Evolutionary conservation across 1,140 invertebrate genomes (phyloP).

Genomic region (Drosophila takahashii): DNA sequence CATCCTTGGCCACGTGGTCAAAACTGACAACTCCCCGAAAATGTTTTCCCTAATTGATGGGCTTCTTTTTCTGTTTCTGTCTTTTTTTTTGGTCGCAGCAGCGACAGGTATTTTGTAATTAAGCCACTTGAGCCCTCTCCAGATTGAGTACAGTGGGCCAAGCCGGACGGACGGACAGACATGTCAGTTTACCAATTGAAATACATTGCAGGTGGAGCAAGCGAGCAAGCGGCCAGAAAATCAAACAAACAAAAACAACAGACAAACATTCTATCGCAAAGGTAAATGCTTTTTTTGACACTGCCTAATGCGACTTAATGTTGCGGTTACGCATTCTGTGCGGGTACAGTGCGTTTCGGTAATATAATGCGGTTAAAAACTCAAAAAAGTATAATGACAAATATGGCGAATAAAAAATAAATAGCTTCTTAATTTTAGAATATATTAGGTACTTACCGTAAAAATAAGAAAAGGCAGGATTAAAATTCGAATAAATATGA

Average conservation of each 20-base stretch:
- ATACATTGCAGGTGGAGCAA: constrained; percentile 51
- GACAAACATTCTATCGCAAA: constrained; percentile 39
- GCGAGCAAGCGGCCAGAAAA: constrained; percentile 17
- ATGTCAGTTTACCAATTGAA: constrained; percentile 54
- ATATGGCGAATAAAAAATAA: too few relatives aligned
- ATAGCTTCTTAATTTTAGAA: too few relatives aligned
- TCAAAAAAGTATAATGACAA: not conserved
- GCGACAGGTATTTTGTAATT: constrained; percentile 58
- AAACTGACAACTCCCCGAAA: constrained; percentile 38
- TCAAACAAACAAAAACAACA: constrained; percentile 32
- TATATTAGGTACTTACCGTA: too few relatives aligned
- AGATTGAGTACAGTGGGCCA: constrained; percentile 43
- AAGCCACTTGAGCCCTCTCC: constrained; percentile 52
- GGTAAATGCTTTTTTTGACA: constrained; percentile 78
- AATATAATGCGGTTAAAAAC: not conserved
- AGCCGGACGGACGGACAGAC: constrained; percentile 41
- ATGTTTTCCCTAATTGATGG: constrained; percentile 40
- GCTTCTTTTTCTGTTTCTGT: constrained; percentile 11
- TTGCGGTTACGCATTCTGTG: constrained; percentile 45
- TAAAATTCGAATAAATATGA: too few relatives aligned
- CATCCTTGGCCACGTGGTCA: constrained; percentile 59
- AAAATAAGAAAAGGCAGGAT: too few relatives aligned
- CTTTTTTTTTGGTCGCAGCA: not conserved
- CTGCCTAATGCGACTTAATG: constrained; percentile 71
- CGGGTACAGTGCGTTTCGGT: constrained; percentile 8